Evolutionary conservation across 2,888 invertebrate species (phyloP).

Genomic region (Ecdyonurus torrentis): DNA sequence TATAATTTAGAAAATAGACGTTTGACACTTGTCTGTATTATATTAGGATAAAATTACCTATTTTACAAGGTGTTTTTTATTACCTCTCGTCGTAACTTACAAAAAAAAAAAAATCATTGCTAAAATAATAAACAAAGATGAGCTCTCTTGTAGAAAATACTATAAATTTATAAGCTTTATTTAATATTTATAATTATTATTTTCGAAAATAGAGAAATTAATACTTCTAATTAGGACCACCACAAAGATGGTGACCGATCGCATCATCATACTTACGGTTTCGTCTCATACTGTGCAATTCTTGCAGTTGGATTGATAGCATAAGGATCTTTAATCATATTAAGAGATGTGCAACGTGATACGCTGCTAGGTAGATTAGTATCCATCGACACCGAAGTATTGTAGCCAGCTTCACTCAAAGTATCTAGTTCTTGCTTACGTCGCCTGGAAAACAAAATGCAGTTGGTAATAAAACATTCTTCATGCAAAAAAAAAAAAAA

Average conservation of each 20-base stretch:
- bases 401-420: constrained; percentile 43
- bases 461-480: no score
- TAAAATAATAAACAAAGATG: not conserved
- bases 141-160: not conserved
- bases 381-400: constrained; percentile 53
- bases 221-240: no score
- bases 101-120: no score
- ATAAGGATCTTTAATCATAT: constrained; percentile 47
- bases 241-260: not conserved
- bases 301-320: constrained; percentile 13
- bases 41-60: no score
- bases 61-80: no score
- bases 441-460: not conserved
- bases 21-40: no score
- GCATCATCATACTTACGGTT: not conserved
- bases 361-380: constrained; percentile 75
- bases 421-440: constrained; percentile 17
- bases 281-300: not conserved
- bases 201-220: no score
- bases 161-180: not conserved
- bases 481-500: no score
- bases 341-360: constrained; percentile 66
- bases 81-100: no score
- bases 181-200: no score
- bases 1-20: no score